A percentile compares a stretch with the other conserved stretches of the same genome.
Conservation (phyloP, 2,113 vertebrate species). For the Columba livia region DNA sequence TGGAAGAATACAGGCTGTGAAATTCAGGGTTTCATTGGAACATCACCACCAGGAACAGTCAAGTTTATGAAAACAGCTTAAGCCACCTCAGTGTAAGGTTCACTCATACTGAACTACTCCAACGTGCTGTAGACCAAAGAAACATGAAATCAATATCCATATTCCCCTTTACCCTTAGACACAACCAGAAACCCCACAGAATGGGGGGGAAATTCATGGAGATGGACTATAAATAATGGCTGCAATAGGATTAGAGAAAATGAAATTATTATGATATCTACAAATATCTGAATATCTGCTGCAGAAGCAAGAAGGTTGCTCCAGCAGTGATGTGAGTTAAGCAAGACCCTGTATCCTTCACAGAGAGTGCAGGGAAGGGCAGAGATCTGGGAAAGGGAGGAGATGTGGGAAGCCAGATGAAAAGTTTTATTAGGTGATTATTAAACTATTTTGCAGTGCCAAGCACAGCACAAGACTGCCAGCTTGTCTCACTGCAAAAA, state of each 20-base stretch:
- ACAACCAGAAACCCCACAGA: rapidly evolving
- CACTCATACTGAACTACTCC: neutral
- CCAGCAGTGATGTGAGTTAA: neutral
- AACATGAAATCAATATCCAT: neutral
- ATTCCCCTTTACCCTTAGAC: neutral
- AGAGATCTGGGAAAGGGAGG: neutral
- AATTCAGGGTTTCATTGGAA: neutral
- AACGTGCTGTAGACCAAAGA: neutral
- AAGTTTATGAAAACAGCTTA: neutral
- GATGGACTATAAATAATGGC: rapidly evolving
- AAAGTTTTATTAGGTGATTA: conserved; percentile 69
- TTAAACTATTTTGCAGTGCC: conserved; percentile 48
- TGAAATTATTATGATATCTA: neutral
- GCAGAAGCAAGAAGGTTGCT: neutral
- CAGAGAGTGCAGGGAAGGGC: neutral
- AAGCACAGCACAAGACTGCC: conserved; percentile 13
- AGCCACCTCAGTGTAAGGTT: neutral
- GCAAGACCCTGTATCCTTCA: neutral
- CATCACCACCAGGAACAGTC: neutral
- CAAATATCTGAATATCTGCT: neutral
- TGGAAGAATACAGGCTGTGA: neutral
- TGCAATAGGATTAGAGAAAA: neutral
- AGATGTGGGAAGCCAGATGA: conserved; percentile 49
- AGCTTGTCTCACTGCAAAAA: conserved; percentile 20
- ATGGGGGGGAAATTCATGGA: neutral